phyloP scores from a whole-genome alignment of 1,140 invertebrate genomes.

The Linepithema humile region DNA sequence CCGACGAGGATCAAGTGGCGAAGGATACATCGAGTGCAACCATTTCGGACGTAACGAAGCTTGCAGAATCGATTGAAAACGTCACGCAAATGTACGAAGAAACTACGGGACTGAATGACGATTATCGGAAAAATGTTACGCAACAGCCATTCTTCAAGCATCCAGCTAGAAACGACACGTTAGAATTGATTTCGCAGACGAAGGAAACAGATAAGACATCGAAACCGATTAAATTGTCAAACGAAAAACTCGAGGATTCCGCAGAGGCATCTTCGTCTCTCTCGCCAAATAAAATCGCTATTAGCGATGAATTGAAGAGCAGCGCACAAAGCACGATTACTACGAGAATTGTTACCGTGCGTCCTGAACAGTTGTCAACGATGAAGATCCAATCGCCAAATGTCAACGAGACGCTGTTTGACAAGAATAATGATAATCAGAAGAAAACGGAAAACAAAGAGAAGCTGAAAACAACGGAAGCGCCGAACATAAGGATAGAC shows the following conservation, averaged over 20 bases:
- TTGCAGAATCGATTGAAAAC: neutral
- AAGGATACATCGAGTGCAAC: slow-evolving; percentile 71
- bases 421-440: neutral
- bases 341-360: neutral
- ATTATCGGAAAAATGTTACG: neutral
- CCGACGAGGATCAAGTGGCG: slow-evolving; percentile 9
- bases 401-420: neutral
- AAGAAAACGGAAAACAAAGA: slow-evolving; percentile 5
- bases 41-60: neutral
- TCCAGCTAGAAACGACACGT: neutral
- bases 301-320: neutral
- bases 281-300: neutral
- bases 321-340: neutral
- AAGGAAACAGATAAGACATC: neutral
- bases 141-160: neutral
- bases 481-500: slow-evolving; percentile 1
- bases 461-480: slow-evolving; percentile 7
- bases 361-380: neutral
- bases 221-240: neutral
- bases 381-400: neutral
- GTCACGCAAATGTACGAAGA: neutral
- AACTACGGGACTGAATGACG: neutral
- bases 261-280: neutral
- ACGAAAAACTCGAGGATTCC: neutral
- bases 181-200: neutral